Evolutionary conservation across 2,797 vertebrate genomes (phyloP).

Genomic region (Pangasius mekongensis): DNA sequence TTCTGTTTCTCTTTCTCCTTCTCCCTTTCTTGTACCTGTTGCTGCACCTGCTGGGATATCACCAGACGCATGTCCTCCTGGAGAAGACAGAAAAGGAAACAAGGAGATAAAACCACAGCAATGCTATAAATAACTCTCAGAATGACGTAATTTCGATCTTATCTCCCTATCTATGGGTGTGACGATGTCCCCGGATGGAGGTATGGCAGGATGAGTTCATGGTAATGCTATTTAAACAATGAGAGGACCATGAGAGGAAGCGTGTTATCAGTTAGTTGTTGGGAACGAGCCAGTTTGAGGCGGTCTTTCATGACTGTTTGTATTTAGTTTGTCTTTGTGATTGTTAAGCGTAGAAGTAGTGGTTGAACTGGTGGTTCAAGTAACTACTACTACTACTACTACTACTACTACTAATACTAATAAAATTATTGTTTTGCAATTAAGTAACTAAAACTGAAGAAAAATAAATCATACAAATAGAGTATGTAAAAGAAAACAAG

Average conservation of each 20-base stretch:
- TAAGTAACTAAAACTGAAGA: too few species aligned
- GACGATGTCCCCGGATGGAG: not conserved
- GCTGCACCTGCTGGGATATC: conserved; percentile 77
- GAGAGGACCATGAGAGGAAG: not conserved
- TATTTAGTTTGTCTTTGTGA: not conserved
- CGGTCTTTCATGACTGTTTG: not conserved
- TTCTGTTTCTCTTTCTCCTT: conserved; percentile 57
- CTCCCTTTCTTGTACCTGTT: conserved; percentile 68
- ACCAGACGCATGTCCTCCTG: conserved; percentile 83
- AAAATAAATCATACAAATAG: too few species aligned
- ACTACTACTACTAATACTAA: not conserved
- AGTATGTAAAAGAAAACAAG: too few species aligned
- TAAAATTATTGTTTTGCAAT: too few species aligned
- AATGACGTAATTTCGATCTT: not conserved
- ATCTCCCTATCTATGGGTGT: not conserved
- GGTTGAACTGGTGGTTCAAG: not conserved
- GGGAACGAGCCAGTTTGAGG: not conserved
- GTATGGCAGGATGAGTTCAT: not conserved
- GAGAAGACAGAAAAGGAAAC: not conserved
- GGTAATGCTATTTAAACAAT: not conserved
- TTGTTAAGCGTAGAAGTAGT: not conserved
- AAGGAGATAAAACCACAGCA: not conserved
- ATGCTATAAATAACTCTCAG: not conserved
- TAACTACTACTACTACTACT: not conserved
- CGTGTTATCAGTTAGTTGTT: not conserved